Percentiles rank a stretch among this genome's conserved stretches.
Conservation (phyloP, 2,888 invertebrate genomes). For the Archips crataeganus region DNA sequence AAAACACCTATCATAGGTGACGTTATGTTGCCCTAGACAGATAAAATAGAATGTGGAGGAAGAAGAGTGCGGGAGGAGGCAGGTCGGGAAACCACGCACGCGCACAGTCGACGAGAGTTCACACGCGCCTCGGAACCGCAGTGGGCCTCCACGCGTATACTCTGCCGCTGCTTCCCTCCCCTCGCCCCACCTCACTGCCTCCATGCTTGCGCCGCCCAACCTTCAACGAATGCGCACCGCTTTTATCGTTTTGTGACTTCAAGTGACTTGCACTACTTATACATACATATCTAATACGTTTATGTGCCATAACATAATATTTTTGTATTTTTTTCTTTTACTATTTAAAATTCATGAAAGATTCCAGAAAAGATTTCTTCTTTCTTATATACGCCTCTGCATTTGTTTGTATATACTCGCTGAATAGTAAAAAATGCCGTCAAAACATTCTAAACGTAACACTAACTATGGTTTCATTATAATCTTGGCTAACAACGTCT, state of each 20-base stretch:
- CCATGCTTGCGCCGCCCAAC: constrained; percentile 56
- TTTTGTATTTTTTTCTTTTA: background rate
- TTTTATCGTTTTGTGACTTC: constrained; percentile 55
- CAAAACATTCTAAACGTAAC: background rate
- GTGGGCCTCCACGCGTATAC: constrained; percentile 86
- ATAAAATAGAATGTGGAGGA: constrained; percentile 64
- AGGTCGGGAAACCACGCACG: constrained; percentile 73
- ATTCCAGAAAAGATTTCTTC: background rate
- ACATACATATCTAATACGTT: constrained; percentile 11
- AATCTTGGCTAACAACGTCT: background rate
- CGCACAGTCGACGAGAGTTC: constrained; percentile 78
- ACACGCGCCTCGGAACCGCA: constrained; percentile 82
- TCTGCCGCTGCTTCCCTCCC: constrained; percentile 54
- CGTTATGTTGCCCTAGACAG: constrained; percentile 70
- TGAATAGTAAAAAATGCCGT: too few relatives aligned
- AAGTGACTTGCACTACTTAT: constrained; percentile 38
- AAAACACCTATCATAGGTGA: constrained; percentile 62
- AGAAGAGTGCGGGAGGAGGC: constrained; percentile 62
- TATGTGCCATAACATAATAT: constrained; percentile 31
- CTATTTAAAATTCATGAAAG: background rate
- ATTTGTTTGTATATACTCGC: too few relatives aligned
- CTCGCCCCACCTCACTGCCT: constrained; percentile 47
- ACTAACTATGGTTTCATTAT: background rate
- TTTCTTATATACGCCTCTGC: too few relatives aligned
- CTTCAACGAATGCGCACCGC: constrained; percentile 71